A percentile compares a stretch with the other conserved stretches of the same genome.
Evolutionary conservation across 2,888 invertebrate genomes (phyloP).

Genomic region (Germaria angustata): DNA sequence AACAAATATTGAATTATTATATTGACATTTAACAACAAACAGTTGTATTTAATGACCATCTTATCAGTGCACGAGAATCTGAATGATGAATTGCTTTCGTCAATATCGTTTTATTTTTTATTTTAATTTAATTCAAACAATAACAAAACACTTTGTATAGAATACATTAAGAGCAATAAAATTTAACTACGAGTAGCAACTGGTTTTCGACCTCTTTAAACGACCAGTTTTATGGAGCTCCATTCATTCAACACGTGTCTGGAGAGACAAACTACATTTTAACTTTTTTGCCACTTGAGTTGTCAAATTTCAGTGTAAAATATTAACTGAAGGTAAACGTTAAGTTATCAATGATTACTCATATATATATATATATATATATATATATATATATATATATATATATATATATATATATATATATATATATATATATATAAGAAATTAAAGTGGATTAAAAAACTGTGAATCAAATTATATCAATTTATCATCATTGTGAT

Average conservation of each 20-base stretch:
- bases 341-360: background rate
- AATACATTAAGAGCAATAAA: background rate
- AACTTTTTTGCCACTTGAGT: background rate
- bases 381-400: no score
- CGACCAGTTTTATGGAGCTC: background rate
- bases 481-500: no score
- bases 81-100: background rate
- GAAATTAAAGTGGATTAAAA: no score
- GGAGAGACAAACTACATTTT: background rate
- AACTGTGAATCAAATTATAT: no score
- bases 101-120: background rate
- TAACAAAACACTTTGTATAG: background rate
- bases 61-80: background rate
- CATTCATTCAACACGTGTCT: background rate
- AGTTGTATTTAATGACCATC: background rate
- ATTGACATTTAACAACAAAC: background rate
- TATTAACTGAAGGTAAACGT: background rate
- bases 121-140: background rate
- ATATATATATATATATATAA: no score
- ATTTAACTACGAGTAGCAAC: slow-evolving; percentile 32
- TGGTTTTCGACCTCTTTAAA: slow-evolving; percentile 17
- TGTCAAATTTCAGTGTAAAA: background rate
- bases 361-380: background rate
- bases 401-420: no score
- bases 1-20: background rate